A percentile compares a stretch with the other conserved stretches of the same genome.
Evolutionary conservation across 2,113 vertebrate species (phyloP).

Genomic region (Hippolais icterina): DNA sequence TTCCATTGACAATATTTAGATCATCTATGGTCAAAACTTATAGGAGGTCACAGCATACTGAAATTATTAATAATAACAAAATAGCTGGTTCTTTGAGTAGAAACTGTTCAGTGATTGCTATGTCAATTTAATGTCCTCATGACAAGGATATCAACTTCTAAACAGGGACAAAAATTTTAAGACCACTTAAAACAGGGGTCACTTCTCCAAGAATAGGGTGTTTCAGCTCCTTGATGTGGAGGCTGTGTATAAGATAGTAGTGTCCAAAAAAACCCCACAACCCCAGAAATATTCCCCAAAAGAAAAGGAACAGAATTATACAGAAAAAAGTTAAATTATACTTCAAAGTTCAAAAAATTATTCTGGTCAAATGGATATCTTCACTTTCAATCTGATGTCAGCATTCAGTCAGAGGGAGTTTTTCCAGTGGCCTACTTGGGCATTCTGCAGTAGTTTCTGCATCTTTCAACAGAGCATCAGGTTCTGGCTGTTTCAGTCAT

Average conservation of each 20-base stretch:
- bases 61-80: neutral
- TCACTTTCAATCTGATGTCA: neutral
- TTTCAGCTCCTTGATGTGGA: neutral
- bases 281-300: neutral
- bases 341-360: neutral
- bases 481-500: constrained; percentile 23
- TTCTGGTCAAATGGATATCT: neutral
- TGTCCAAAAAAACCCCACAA: neutral
- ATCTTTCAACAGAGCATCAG: neutral
- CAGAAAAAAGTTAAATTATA: neutral
- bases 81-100: neutral
- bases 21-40: neutral
- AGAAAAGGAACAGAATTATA: neutral
- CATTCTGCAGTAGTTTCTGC: neutral
- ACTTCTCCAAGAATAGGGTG: neutral
- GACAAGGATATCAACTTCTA: neutral
- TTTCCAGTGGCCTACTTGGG: neutral
- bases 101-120: neutral
- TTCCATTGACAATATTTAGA: neutral
- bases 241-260: neutral
- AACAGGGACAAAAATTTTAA: neutral
- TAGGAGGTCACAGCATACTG: neutral
- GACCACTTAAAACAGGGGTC: neutral
- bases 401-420: neutral
- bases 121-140: neutral